Percentiles rank a stretch among this genome's conserved stretches.
Conservation (phyloP, 2,113 vertebrate species). For the Manacus vitellinus region DNA sequence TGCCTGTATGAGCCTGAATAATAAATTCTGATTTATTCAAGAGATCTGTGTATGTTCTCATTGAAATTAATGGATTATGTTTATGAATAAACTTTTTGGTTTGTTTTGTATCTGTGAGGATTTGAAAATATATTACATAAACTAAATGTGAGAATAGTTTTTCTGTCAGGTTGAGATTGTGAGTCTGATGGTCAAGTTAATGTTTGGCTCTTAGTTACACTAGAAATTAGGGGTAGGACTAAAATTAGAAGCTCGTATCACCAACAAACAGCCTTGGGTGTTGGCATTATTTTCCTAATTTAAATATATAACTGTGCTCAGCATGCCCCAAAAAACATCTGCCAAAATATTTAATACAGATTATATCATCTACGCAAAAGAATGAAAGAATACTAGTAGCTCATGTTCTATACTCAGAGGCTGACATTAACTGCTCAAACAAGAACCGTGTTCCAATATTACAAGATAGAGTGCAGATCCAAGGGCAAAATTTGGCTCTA, state of each 20-base stretch:
- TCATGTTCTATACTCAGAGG: slow-evolving; percentile 50
- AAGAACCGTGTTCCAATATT: slow-evolving; percentile 51
- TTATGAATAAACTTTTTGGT: background rate
- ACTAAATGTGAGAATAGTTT: background rate
- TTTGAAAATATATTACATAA: background rate
- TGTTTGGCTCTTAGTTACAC: background rate
- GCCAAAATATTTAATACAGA: background rate
- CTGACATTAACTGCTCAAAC: slow-evolving; percentile 54
- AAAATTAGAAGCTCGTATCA: background rate
- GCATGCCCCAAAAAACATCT: background rate
- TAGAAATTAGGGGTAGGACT: background rate
- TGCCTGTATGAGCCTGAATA: background rate
- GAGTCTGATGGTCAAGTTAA: background rate
- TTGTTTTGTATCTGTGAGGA: background rate
- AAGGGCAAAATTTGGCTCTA: slow-evolving; percentile 72
- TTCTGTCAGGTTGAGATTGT: background rate
- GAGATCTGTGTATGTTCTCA: background rate
- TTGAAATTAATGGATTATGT: background rate
- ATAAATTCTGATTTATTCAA: background rate
- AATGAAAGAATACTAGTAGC: slow-evolving; percentile 7
- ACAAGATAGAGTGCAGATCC: slow-evolving; percentile 60
- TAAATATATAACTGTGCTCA: background rate
- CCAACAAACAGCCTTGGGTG: background rate
- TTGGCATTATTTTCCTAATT: background rate
- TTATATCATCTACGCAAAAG: background rate